Conservation (phyloP, 2,113 vertebrate genomes). For the Phaethornis superciliosus region DNA sequence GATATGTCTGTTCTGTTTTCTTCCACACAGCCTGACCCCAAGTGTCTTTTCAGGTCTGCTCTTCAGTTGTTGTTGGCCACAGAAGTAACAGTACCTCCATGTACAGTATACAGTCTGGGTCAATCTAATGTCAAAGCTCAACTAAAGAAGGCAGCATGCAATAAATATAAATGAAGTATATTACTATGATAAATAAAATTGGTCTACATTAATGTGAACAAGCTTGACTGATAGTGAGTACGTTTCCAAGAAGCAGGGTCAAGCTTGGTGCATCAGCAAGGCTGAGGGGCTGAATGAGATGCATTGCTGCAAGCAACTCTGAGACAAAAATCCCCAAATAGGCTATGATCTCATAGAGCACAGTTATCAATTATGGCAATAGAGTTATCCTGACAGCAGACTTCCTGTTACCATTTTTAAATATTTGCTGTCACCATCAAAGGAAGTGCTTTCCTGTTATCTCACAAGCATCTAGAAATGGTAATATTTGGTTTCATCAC, state of each 20-base stretch:
- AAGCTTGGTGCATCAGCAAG: not conserved
- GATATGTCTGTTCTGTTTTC: not conserved
- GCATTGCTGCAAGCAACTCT: not conserved
- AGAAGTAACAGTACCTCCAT: not conserved
- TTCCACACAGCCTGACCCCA: not conserved
- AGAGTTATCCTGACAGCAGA: not conserved
- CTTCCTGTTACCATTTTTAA: not conserved
- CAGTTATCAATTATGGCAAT: not conserved
- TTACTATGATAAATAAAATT: constrained; percentile 27
- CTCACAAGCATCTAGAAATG: not conserved
- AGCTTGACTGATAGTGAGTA: constrained; percentile 8
- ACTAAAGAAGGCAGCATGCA: not conserved
- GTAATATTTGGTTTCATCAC: not conserved
- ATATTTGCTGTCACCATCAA: not conserved
- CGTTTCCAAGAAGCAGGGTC: constrained; percentile 42
- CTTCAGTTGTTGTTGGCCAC: not conserved
- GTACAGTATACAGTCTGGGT: constrained; percentile 3
- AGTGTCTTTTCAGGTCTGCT: not conserved
- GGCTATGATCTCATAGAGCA: not conserved
- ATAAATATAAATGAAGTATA: constrained; percentile 41
- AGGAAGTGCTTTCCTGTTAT: not conserved
- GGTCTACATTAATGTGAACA: not conserved
- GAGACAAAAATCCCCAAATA: not conserved
- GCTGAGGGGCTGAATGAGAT: not conserved
- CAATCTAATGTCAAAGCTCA: constrained; percentile 24